Percentiles rank a stretch among this genome's conserved stretches.
phyloP scores from a whole-genome alignment of 1,140 invertebrate genomes.

The Aphaenogaster rudis region DNA sequence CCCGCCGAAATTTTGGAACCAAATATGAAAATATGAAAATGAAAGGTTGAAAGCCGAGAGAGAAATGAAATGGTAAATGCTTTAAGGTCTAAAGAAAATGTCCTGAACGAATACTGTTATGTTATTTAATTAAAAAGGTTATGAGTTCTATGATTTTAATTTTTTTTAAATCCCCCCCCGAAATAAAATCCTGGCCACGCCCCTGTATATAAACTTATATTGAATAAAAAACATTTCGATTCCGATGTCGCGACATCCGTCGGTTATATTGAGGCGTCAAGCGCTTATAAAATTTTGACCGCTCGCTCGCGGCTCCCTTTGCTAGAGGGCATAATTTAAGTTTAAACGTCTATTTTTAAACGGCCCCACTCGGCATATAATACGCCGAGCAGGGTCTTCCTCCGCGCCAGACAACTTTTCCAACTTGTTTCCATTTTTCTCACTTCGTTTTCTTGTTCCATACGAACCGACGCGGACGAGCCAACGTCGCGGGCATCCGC shows the following conservation, averaged over 20 bases:
- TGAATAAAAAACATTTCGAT: neutral
- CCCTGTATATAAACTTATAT: too few relatives aligned
- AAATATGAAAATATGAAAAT: too few relatives aligned
- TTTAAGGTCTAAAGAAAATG: too few relatives aligned
- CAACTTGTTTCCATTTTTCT: slow-evolving; percentile 43
- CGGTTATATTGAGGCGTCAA: neutral
- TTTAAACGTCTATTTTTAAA: slow-evolving; percentile 79
- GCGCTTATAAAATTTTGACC: slow-evolving; percentile 70
- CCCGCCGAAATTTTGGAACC: too few relatives aligned
- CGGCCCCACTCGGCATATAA: slow-evolving; percentile 72
- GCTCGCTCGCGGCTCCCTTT: slow-evolving; percentile 68
- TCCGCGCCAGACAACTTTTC: slow-evolving; percentile 47
- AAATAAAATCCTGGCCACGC: too few relatives aligned
- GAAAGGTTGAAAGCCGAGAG: too few relatives aligned
- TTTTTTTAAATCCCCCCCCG: too few relatives aligned
- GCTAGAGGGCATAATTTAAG: slow-evolving; percentile 77
- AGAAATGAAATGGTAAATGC: too few relatives aligned
- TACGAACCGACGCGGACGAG: neutral
- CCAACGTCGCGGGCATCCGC: neutral
- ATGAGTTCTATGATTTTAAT: too few relatives aligned
- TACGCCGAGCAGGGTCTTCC: slow-evolving; percentile 64
- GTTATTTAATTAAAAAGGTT: too few relatives aligned
- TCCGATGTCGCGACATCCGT: neutral
- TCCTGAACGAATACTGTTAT: too few relatives aligned
- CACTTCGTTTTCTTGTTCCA: neutral